Evolutionary conservation across 2,888 invertebrate species (phyloP), one percentile per base, ranked within the genome.

Genomic region (Epiblema foenella): DNA sequence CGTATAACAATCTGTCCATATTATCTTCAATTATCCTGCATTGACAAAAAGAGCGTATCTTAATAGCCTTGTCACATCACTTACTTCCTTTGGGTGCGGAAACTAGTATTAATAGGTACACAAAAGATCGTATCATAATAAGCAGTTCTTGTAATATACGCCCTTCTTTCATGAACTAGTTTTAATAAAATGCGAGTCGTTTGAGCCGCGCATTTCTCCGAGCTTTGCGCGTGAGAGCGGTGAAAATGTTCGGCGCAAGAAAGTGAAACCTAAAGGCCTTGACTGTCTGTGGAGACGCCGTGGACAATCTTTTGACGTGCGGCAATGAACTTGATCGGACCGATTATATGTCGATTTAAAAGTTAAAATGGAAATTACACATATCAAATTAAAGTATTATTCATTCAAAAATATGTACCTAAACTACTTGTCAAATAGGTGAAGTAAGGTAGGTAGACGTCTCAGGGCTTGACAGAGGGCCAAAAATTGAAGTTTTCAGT

Each of bases 231-330:
- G 89, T 83, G 89, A 89, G 89, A 90, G 88, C 82, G 85, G 90
- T 87, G 91, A 91, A 90, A 92, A 89, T 88, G 84, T 83, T 84
- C 81, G 82, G 81, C 84, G 82, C 82, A 86, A 86, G 89, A 91
- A 92, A 93, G 93, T 92, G 91, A 93, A 93, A 92, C 86, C 83
- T 83, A 76, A 83, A 86, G 87, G 89, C 89, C 91, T 90, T 92
- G 91, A 89, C 90, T 75, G 79, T 63, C 52, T 74, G 75, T 78
- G 63, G 77, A 71, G 75, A 84, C 79, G 88, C 66, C 62, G 51
- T 57, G 39, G 62, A 58, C 33, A 46, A 69, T 46, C 49, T 60
- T 65, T 29, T 39, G 18, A 51, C 3, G 51, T 51, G 18, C 7
- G n/a, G 17, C 11, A 18, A 51, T 18, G 10, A 8, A 10, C 18